A percentile compares a stretch with the other conserved stretches of the same genome.
Conservation (phyloP, 2,113 vertebrate species). For the Menidia beryllina region DNA sequence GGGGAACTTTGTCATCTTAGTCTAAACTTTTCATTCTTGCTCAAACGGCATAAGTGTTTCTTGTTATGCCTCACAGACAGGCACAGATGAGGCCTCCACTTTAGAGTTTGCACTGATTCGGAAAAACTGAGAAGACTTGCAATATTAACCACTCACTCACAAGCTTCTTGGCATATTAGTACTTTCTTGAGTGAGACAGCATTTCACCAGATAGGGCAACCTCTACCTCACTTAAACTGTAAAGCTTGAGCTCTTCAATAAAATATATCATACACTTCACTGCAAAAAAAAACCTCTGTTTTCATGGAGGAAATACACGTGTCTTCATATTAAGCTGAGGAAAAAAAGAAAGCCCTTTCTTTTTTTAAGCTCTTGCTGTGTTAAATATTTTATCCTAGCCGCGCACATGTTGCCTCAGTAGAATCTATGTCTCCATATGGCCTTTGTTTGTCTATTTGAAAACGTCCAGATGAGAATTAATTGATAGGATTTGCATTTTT, state of each 20-base stretch:
- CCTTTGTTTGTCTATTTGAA: conserved; percentile 2
- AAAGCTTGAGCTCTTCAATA: conserved; percentile 30
- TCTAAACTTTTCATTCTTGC: conserved; percentile 6
- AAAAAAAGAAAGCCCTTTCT: not conserved
- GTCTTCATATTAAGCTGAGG: conserved; percentile 4
- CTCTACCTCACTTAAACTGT: conserved; percentile 13
- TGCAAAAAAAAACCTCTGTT: not conserved
- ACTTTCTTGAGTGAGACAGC: conserved; percentile 6
- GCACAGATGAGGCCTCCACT: not conserved
- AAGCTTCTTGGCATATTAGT: conserved; percentile 3
- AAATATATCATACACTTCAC: conserved; percentile 18
- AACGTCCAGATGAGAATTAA: conserved; percentile 18
- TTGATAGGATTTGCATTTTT: conserved; percentile 22
- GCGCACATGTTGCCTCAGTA: conserved; percentile 11
- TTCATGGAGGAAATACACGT: not conserved
- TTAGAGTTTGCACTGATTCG: conserved; percentile 16
- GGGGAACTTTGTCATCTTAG: not conserved
- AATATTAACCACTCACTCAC: conserved; percentile 28
- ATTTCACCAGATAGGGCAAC: not conserved
- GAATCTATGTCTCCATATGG: conserved; percentile 7
- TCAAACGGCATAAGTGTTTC: not conserved
- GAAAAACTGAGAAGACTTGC: conserved; percentile 25
- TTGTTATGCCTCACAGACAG: not conserved
- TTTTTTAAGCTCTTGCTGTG: not conserved
- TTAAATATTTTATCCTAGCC: conserved; percentile 46